A percentile compares a stretch with the other conserved stretches of the same genome.
These are phyloP conservation scores for Hyalella azteca DNA, from an alignment of 2,888 invertebrate genomes.

Conservation along the genomic window DNA sequence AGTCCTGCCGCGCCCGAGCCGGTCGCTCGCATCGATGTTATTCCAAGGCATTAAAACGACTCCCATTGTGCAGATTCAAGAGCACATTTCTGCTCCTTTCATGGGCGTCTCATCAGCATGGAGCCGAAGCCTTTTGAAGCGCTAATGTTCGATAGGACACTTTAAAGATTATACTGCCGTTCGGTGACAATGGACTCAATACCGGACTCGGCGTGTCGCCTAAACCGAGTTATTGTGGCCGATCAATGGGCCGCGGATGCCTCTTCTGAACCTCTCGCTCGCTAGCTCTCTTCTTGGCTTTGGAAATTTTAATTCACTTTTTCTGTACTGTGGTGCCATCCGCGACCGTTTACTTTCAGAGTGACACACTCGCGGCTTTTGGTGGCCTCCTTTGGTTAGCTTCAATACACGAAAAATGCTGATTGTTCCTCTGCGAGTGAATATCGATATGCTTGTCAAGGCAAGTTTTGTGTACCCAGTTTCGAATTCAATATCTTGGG, in stretches of 20 bases:
- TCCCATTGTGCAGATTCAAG: constrained; percentile 22
- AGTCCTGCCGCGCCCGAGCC: neutral
- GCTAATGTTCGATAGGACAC: constrained; percentile 34
- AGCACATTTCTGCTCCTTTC: neutral
- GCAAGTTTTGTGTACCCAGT: no score
- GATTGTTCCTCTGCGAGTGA: no score
- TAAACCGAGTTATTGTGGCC: constrained; percentile 17
- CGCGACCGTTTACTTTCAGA: neutral
- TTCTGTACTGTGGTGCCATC: neutral
- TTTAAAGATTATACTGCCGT: constrained; percentile 29
- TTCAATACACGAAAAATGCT: no score
- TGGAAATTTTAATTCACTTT: neutral
- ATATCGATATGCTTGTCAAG: no score
- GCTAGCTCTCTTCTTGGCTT: neutral
- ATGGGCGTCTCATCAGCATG: constrained; percentile 16
- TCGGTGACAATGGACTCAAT: constrained; percentile 27
- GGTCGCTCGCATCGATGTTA: neutral
- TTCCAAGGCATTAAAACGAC: neutral
- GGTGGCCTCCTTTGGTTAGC: neutral
- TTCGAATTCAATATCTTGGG: no score
- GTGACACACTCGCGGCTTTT: neutral
- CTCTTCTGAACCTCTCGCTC: neutral
- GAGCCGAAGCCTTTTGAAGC: constrained; percentile 11
- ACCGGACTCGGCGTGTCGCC: constrained; percentile 28
- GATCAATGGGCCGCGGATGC: constrained; percentile 4